A percentile compares a stretch with the other conserved stretches of the same genome.
Conservation (phyloP, 2,888 invertebrate species). For the Caenorhabditis zanzibari region DNA sequence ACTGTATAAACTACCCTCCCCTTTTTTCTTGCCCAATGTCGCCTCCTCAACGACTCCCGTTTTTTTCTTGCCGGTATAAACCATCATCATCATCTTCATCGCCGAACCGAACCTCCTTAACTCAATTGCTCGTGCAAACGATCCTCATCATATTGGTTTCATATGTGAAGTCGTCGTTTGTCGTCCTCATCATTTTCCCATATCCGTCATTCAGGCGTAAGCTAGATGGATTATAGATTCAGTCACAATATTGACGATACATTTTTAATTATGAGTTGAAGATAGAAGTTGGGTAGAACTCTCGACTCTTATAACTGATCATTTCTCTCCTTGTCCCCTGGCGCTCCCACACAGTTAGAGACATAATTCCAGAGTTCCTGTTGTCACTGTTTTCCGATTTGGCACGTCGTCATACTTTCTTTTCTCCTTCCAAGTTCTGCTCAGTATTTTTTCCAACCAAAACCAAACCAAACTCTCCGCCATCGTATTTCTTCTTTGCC, state of each 20-base stretch:
- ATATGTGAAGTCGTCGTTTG: constrained; percentile 34
- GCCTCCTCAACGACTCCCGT: constrained; percentile 59
- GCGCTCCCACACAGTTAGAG: background rate
- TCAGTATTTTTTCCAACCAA: constrained; percentile 29
- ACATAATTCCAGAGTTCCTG: constrained; percentile 11
- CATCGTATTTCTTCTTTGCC: constrained; percentile 36
- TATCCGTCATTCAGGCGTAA: constrained; percentile 63
- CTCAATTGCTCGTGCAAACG: constrained; percentile 65
- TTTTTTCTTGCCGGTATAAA: constrained; percentile 41
- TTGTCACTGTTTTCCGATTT: constrained; percentile 20
- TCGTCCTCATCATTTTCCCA: constrained; percentile 51
- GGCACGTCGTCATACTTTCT: constrained; percentile 33
- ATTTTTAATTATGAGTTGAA: constrained; percentile 35
- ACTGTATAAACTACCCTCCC: constrained; percentile 64
- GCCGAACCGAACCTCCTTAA: constrained; percentile 48
- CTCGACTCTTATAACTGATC: constrained; percentile 30
- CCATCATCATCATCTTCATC: constrained; percentile 7
- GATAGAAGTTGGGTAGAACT: constrained; percentile 33
- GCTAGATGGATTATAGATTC: constrained; percentile 56
- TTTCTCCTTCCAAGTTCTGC: constrained; percentile 17
- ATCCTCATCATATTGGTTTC: constrained; percentile 39
- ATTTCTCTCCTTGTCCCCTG: background rate
- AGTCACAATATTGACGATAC: constrained; percentile 61
- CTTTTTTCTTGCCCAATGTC: constrained; percentile 45
- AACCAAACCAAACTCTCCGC: constrained; percentile 42